Base-by-base conservation (phyloP, 2,113 vertebrate genomes). In the Athene noctua region DNA sequence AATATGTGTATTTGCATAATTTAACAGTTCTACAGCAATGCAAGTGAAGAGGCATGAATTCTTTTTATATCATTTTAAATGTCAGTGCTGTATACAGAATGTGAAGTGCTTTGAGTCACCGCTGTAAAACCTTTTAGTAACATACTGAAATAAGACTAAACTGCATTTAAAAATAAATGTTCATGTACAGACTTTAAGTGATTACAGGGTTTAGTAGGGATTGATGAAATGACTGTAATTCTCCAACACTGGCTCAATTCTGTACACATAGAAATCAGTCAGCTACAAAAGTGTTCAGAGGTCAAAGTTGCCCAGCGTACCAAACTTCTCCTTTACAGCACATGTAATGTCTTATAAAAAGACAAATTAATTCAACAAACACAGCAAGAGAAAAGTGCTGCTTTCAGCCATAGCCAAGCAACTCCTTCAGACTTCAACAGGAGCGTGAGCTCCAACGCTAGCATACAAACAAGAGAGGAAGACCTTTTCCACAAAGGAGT, bases 41-140 rank as follows among this genome's bases (percentile, higher is more conserved):
- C 82, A 86, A 72, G 40, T 34, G 46, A 80, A 83, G 75, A 44
- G 44, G 62, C 44, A 72, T 25, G 58, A 86, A 57, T 72, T 82
- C 52, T 86, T 95, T 88, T 78, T 78, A 34, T 78, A 67, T 29
- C 8, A 34, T 44, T 86, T 86, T 58, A 86, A 92, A 85, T 55
- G 82, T 86, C 93, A 92, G 71, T 25, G 61, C 73, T 87, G 70
- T 18, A 54, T 16, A 92, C 20, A 84, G 92, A 81, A 85, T 4
- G 32, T 27, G 92, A 95, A 97, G 91, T 79, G 86, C 83, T 88
- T 84, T 87, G 86, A 91, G 91, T 89, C 86, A 92, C 86, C 6
- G 3, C 61, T 79, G 83, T 30, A 84, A 80, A 88, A 79, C 77
- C 91, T 79, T 89, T 83, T n/a, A 82, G 89, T 29, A 79, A 91